Base-by-base conservation (phyloP, 1,140 invertebrate genomes). In the Doryteuthis pealeii region DNA sequence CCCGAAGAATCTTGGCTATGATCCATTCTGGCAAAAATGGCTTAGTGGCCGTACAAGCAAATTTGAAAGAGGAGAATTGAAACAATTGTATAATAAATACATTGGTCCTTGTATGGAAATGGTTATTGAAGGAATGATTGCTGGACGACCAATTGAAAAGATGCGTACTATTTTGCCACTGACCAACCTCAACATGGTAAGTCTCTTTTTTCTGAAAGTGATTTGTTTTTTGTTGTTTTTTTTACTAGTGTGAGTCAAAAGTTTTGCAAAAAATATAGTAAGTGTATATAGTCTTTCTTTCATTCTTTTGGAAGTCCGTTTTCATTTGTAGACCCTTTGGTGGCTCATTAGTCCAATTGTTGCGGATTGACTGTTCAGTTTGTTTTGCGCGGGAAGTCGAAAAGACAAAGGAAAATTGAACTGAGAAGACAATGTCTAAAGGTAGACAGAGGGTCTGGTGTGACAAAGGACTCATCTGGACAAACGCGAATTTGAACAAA, bases 11-110 rank as follows among this genome's bases (percentile, higher is more conserved):
- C 89, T 97, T 33, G 94, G 94, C 0, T 95, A 93, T 83, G 89
- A 92, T 77, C 94, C 95, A 0, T 96, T 92, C 86, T 95, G 95
- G 93, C 89, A 93, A 54, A 91, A 91, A 84, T 96, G 92, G 92
- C 88, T 87, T 77, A 83, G 80, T 86, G 74, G 84, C 84, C 76
- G 84, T n/a, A 77, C 79, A 14, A 82, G 58, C 70, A 86, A 85
- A 74, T 66, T 76, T 33, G 85, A 87, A 76, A 79, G 80, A 73
- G 87, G 86, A 66, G 80, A 90, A 62, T 84, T 94, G 30, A 82
- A 85, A 6, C 86, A 88, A 32, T 83, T 94, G 28, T 94, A 91
- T 86, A 90, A 93, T 15, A 92, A 93, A 86, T 94, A 95, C 82
- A 91, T 96, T 1, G 89, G 91, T 0, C 88, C 89, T 33, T 89